These are phyloP conservation scores for Lasioglossum zephyrum DNA, from an alignment of 2,888 invertebrate genomes.

Conservation along the genomic window DNA sequence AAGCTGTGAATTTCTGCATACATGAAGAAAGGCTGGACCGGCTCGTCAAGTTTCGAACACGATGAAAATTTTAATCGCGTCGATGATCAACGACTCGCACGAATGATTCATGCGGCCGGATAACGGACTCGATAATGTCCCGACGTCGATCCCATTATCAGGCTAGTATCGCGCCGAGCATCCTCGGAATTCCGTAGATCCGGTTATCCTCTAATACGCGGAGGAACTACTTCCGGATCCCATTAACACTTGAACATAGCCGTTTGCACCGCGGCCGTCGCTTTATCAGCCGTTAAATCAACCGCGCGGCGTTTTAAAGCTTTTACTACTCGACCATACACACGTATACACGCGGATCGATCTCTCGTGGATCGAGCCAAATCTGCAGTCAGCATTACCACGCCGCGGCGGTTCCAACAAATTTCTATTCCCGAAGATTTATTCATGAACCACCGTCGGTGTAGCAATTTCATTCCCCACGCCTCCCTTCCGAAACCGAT, in stretches of 20 bases:
- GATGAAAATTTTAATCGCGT: slow-evolving; percentile 22
- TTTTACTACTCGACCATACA: not conserved
- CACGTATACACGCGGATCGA: not conserved
- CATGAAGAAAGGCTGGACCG: not conserved
- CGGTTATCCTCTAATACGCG: slow-evolving; percentile 52
- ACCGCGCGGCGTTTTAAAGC: slow-evolving; percentile 10
- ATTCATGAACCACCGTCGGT: not conserved
- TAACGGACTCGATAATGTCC: slow-evolving; percentile 30
- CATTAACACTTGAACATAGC: slow-evolving; percentile 43
- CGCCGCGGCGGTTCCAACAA: not conserved
- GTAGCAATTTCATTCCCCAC: not conserved
- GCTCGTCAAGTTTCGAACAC: slow-evolving; percentile 16
- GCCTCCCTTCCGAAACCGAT: not conserved
- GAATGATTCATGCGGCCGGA: slow-evolving; percentile 31
- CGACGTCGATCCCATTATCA: slow-evolving; percentile 43
- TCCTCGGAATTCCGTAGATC: slow-evolving; percentile 39
- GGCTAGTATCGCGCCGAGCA: slow-evolving; percentile 10
- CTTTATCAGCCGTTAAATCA: slow-evolving; percentile 18
- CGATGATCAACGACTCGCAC: slow-evolving; percentile 28
- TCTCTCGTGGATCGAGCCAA: not conserved
- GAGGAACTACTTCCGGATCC: slow-evolving; percentile 32
- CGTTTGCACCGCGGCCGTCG: not conserved
- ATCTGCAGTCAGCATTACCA: not conserved
- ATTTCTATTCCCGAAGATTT: not conserved
- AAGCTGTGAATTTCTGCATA: too few species aligned